phyloP scores from a whole-genome alignment of 2,113 vertebrate genomes.

The Oncorhynchus nerka region DNA sequence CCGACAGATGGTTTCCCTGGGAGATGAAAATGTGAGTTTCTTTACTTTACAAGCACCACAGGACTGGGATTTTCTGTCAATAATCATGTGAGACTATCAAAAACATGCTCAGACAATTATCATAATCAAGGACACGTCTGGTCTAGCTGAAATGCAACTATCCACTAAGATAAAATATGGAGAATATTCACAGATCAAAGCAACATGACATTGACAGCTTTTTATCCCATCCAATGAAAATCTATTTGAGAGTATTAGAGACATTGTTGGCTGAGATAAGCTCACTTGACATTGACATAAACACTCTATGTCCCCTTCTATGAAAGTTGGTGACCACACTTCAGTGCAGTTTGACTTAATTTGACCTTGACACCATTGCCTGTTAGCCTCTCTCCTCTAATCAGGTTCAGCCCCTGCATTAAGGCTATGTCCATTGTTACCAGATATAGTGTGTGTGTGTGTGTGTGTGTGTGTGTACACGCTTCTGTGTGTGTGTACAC shows the following conservation, averaged over 20 bases:
- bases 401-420: conserved; percentile 21
- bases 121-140: neutral
- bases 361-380: conserved; percentile 34
- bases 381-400: conserved; percentile 26
- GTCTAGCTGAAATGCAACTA: neutral
- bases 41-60: conserved; percentile 9
- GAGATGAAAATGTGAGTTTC: conserved; percentile 20
- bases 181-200: neutral
- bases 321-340: conserved; percentile 21
- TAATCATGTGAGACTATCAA: conserved; percentile 12
- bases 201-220: too few species aligned
- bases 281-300: neutral
- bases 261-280: too few species aligned
- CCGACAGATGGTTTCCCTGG: conserved; percentile 36
- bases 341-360: conserved; percentile 11
- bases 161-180: neutral
- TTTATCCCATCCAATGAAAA: too few species aligned
- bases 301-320: conserved; percentile 18
- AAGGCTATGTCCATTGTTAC: conserved; percentile 21
- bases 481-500: neutral
- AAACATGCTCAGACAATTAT: neutral
- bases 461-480: conserved; percentile 6
- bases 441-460: neutral
- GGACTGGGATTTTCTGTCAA: conserved; percentile 11
- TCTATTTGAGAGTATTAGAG: too few species aligned